Evolutionary conservation across 2,888 invertebrate species (phyloP).

Genomic region (Acleris literana): DNA sequence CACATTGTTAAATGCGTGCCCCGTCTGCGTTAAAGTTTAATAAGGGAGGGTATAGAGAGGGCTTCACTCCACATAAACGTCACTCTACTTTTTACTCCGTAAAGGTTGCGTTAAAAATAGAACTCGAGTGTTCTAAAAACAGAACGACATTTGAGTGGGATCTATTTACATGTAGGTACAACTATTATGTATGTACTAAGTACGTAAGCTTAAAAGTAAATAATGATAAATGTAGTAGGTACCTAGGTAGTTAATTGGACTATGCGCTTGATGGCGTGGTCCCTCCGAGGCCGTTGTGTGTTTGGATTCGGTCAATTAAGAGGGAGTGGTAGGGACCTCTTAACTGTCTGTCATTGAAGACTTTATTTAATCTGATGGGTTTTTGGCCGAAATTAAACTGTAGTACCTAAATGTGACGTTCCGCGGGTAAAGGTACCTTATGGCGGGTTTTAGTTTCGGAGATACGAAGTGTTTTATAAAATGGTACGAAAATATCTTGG

Average conservation of each 20-base stretch:
- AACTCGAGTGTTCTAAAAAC: constrained; percentile 42
- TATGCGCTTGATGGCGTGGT: constrained; percentile 24
- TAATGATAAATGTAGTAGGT: no score
- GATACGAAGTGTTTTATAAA: no score
- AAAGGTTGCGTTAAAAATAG: constrained; percentile 53
- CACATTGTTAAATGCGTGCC: constrained; percentile 30
- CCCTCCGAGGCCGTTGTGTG: constrained; percentile 15
- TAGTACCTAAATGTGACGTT: no score
- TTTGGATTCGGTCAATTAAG: constrained; percentile 35
- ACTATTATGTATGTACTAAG: no score
- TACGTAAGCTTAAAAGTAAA: no score
- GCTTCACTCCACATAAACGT: constrained; percentile 44
- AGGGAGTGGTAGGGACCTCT: constrained; percentile 27
- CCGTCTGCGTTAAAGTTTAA: constrained; percentile 56
- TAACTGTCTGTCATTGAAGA: constrained; percentile 19
- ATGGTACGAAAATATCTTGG: no score
- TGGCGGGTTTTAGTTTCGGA: no score
- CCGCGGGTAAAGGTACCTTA: no score
- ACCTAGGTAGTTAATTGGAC: constrained; percentile 34
- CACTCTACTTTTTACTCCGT: constrained; percentile 45
- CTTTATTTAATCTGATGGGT: neutral
- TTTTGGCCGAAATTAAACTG: no score
- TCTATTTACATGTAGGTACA: neutral
- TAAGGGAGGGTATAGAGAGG: constrained; percentile 54
- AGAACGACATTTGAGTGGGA: constrained; percentile 16